phyloP scores from a whole-genome alignment of 2,113 vertebrate genomes.

The Calyptomena viridis region DNA sequence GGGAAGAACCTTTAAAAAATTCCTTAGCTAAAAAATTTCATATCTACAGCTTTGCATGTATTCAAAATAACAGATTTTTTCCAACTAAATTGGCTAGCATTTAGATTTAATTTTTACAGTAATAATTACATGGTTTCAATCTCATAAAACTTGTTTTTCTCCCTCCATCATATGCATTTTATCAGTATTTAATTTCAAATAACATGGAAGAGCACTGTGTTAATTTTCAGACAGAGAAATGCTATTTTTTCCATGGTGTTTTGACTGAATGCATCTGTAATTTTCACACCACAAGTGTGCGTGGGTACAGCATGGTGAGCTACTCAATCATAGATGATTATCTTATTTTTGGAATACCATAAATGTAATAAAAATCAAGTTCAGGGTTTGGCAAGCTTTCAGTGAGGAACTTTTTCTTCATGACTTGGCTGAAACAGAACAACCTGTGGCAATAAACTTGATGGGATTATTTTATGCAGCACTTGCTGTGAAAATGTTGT shows the following conservation, averaged over 20 bases:
- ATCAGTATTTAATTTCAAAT: conserved; percentile 43
- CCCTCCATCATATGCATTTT: conserved; percentile 3
- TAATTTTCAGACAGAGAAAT: conserved; percentile 62
- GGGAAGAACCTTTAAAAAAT: neutral
- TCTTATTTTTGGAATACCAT: conserved; percentile 73
- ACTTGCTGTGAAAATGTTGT: neutral
- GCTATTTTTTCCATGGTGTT: conserved; percentile 59
- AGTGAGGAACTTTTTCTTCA: conserved; percentile 43
- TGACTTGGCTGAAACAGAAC: conserved; percentile 36
- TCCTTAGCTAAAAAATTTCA: neutral
- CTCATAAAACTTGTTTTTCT: conserved; percentile 33
- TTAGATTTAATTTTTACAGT: neutral
- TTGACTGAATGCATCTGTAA: conserved; percentile 67
- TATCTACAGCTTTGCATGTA: neutral
- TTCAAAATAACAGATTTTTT: neutral
- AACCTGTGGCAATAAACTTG: neutral
- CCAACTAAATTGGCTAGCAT: neutral
- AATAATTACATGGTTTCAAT: conserved; percentile 16
- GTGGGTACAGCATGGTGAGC: conserved; percentile 68
- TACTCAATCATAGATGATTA: conserved; percentile 65
- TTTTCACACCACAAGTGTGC: conserved; percentile 72
- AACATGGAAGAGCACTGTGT: conserved; percentile 15
- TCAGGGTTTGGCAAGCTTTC: conserved; percentile 29
- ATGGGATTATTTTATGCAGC: neutral
- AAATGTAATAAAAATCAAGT: conserved; percentile 63